Conservation (phyloP, 2,113 vertebrate species). For the Bufo gargarizans region DNA sequence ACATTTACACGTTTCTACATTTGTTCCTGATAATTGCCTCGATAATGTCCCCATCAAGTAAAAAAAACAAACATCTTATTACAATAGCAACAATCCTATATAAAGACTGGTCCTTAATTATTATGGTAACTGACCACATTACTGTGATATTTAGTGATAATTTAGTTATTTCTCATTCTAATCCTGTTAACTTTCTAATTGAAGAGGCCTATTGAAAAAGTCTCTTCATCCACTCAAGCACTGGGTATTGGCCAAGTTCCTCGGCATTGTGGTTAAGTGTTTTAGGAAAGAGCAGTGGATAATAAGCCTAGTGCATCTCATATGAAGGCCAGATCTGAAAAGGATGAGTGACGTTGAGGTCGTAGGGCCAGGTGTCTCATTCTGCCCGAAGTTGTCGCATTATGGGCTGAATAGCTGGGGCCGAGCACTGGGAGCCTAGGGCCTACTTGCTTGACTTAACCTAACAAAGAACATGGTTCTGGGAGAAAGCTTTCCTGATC, state of each 20-base stretch:
- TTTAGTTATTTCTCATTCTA: constrained; percentile 7
- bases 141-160: background rate
- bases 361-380: background rate
- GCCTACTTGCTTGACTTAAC: constrained; percentile 30
- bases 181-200: constrained; percentile 1
- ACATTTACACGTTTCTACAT: too few relatives aligned
- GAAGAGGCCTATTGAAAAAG: constrained; percentile 11
- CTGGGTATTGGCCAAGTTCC: background rate
- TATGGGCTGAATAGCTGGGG: constrained; percentile 15
- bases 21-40: too few relatives aligned
- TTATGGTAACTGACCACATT: background rate
- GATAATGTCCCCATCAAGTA: too few relatives aligned
- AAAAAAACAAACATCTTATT: background rate
- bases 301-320: background rate
- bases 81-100: background rate
- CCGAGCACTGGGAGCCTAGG: background rate
- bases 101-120: background rate
- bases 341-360: background rate
- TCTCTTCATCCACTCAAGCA: background rate
- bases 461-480: constrained; percentile 46
- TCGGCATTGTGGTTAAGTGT: constrained; percentile 4
- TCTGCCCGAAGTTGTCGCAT: constrained; percentile 28
- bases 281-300: constrained; percentile 6
- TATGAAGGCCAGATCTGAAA: background rate
- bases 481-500: constrained; percentile 39